Base-by-base conservation (phyloP, 2,797 vertebrate species). In the Sebastes glaucus region DNA sequence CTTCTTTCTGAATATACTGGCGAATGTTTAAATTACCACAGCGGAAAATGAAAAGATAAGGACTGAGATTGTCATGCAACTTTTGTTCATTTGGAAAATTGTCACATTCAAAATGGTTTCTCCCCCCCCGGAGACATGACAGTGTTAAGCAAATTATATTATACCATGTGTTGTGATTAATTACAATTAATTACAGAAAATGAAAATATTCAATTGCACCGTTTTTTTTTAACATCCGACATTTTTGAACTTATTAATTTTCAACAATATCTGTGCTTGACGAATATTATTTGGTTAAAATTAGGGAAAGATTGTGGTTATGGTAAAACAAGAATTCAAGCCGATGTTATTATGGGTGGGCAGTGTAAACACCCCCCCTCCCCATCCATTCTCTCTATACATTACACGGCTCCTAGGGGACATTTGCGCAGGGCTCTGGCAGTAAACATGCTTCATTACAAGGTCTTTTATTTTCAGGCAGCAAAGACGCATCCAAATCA, bases 401-500 rank as follows among this genome's bases (percentile, higher is more conserved):
- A 85, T 86, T 84, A 74, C 82, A 88, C 57, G 77, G 80, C 65
- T 86, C 84, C 83, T 74, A 6, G 60, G 82, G 80, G 84, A 93
- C 74, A 78, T 80, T 88, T 75, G 63, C 4, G 14, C 59, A 60
- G 35, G 55, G 64, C 78, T 78, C 64, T 49, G 61, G 78, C 86
- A 85, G 86, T 88, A 92, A 92, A 89, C 86, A 90, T 11, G 74
- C 67, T 77, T 90, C 86, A 91, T 91, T 91, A 89, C 86, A 83
- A 82, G 88, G 78, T 84, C 70, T 91, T 92, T 92, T 90, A 88
- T 87, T 90, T 93, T 83, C 84, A 76, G 64, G 68, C 74, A 2
- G 78, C 71, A 60, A 76, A 82, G 74, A 89, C 8, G 77, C 84
- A 87, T 88, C 76, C 78, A 83, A 92, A 93, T 93, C 87, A 87